Percentiles rank a stretch among this genome's conserved stretches.
Evolutionary conservation across 2,888 invertebrate genomes (phyloP).

Genomic region (Epirrhoe alternata): DNA sequence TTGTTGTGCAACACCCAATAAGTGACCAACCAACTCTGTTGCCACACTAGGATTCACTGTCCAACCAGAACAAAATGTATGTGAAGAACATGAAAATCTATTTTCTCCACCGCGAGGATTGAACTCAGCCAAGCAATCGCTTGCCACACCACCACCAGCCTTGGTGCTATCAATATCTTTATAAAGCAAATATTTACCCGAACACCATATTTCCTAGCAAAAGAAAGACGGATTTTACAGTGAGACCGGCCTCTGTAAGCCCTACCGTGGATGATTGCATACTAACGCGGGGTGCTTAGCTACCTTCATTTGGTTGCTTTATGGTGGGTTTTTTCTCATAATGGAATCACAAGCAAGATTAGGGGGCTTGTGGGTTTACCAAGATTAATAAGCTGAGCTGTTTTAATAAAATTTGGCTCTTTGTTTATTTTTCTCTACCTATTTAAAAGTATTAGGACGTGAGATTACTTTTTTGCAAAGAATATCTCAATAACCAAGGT

Average conservation of each 20-base stretch:
- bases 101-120: too few relatives aligned
- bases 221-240: slow-evolving; percentile 8
- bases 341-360: slow-evolving; percentile 27
- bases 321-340: slow-evolving; percentile 29
- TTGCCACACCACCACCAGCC: too few relatives aligned
- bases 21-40: too few relatives aligned
- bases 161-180: too few relatives aligned
- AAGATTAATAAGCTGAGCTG: slow-evolving; percentile 17
- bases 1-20: too few relatives aligned
- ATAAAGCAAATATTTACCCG: too few relatives aligned
- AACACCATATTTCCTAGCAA: not conserved
- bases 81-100: too few relatives aligned
- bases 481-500: too few relatives aligned
- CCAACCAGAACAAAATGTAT: too few relatives aligned
- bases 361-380: slow-evolving; percentile 27
- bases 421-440: not conserved
- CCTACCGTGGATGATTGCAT: slow-evolving; percentile 24
- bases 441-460: not conserved
- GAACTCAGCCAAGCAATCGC: too few relatives aligned
- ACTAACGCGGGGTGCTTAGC: slow-evolving; percentile 26
- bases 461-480: too few relatives aligned
- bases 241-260: not conserved
- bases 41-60: too few relatives aligned
- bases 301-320: slow-evolving; percentile 28
- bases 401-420: not conserved